These are phyloP conservation scores for Antheraea assamensis DNA, from an alignment of 2,888 invertebrate species.

Conservation along the genomic window DNA sequence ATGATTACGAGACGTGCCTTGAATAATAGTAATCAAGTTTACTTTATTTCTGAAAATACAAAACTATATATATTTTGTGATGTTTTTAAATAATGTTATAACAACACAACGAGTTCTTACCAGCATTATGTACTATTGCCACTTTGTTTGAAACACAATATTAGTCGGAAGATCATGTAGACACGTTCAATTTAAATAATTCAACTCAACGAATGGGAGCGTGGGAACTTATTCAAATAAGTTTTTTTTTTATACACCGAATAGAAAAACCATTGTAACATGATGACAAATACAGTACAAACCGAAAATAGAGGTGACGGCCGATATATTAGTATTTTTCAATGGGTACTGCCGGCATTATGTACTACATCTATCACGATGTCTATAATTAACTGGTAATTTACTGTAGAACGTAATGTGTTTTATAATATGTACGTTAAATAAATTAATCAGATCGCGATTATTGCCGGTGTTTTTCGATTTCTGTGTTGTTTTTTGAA, in stretches of 20 bases:
- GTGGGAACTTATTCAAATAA: constrained; percentile 8
- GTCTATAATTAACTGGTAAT: too few relatives aligned
- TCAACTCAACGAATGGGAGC: constrained; percentile 1
- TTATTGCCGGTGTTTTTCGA: too few relatives aligned
- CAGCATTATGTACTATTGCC: background rate
- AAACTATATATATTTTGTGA: too few relatives aligned
- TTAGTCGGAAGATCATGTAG: background rate
- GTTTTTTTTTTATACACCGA: background rate
- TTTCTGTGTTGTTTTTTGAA: too few relatives aligned
- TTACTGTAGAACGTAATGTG: too few relatives aligned
- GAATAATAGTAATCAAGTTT: constrained; percentile 28
- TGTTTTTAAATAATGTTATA: background rate
- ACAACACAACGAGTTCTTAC: background rate
- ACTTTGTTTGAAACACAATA: constrained; percentile 31
- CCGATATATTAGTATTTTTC: background rate
- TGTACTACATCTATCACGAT: too few relatives aligned
- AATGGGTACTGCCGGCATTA: too few relatives aligned
- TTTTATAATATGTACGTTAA: too few relatives aligned
- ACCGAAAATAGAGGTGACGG: background rate
- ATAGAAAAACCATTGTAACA: background rate
- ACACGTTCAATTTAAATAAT: constrained; percentile 9
- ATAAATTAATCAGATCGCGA: too few relatives aligned
- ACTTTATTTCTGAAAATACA: too few relatives aligned
- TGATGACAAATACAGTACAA: constrained; percentile 10
- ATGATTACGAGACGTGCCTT: background rate